A percentile compares a stretch with the other conserved stretches of the same genome.
Conservation (phyloP, 64 coral and sea anemone genomes). For the Pocillopora verrucosa region DNA sequence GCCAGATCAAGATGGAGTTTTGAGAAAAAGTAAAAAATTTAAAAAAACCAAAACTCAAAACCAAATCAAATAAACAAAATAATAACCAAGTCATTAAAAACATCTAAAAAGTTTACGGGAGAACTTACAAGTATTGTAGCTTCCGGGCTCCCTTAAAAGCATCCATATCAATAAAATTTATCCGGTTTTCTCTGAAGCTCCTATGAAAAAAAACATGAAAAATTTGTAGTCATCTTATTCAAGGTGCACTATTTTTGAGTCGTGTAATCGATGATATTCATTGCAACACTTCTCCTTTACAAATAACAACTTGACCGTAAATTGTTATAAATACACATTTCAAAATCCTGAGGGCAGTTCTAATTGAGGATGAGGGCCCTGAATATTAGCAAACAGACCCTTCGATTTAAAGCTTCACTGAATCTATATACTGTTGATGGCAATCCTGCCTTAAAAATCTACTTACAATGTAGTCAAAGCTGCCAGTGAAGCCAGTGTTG, state of each 20-base stretch:
- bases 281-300: no score
- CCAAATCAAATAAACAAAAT: neutral
- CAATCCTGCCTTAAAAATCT: no score
- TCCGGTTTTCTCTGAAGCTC: slow-evolving; percentile 20
- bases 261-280: no score
- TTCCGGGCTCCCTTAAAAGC: slow-evolving; percentile 1
- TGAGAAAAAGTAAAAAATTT: neutral
- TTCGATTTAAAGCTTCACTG: no score
- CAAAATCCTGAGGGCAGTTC: no score
- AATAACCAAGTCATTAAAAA: neutral
- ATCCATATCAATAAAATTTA: slow-evolving; percentile 10
- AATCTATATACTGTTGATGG: no score
- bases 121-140: neutral
- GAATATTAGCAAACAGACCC: no score
- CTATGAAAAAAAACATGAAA: neutral
- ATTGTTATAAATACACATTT: no score
- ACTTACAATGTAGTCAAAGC: slow-evolving; percentile 28
- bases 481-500: neutral
- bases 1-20: no score
- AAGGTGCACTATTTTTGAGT: neutral
- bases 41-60: neutral
- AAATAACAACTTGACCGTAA: no score
- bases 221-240: neutral
- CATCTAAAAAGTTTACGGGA: neutral
- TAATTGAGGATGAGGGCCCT: no score